Evolutionary conservation across 2,888 invertebrate genomes (phyloP).

Genomic region (Itoplectis maculator): DNA sequence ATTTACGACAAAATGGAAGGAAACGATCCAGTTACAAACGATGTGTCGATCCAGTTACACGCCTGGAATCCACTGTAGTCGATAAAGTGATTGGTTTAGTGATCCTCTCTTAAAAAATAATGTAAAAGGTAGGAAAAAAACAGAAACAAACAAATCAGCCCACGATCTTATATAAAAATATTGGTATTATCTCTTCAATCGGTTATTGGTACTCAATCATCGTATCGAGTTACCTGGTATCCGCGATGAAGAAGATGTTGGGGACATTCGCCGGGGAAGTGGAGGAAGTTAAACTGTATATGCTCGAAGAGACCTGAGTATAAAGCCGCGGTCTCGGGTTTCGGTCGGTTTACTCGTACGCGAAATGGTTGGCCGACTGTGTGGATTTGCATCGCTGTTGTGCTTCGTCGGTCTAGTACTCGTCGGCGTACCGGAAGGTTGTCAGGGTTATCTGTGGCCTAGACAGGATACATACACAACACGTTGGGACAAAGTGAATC

Average conservation of each 20-base stretch:
- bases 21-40: no score
- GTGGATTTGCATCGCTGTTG: conserved; percentile 51
- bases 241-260: background rate
- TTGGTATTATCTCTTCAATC: background rate
- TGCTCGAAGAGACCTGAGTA: conserved; percentile 40
- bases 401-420: conserved; percentile 45
- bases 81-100: background rate
- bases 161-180: background rate
- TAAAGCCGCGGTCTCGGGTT: conserved; percentile 63
- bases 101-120: no score
- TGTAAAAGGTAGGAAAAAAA: no score
- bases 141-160: no score
- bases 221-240: background rate
- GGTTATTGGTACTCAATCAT: background rate
- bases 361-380: conserved; percentile 66
- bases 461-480: conserved; percentile 82
- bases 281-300: conserved; percentile 34
- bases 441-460: conserved; percentile 70
- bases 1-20: no score
- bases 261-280: conserved; percentile 11
- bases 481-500: conserved; percentile 90
- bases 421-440: conserved; percentile 35
- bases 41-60: no score
- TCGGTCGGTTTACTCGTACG: conserved; percentile 67
- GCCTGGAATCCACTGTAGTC: background rate